Evolutionary conservation across 2,888 invertebrate genomes (phyloP).

Genomic region (Mechanitis mazaeus): DNA sequence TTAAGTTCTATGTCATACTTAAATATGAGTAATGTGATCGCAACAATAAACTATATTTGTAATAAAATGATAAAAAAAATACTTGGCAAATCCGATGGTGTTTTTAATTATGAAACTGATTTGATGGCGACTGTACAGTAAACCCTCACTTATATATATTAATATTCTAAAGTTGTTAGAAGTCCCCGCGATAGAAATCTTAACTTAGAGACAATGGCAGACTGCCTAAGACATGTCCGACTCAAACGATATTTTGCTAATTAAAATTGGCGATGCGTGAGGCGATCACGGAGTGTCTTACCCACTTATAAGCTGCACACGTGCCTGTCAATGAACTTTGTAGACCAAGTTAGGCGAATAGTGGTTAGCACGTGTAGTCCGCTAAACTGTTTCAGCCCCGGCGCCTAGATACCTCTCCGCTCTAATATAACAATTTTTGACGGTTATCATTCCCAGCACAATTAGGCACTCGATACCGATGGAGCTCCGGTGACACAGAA

Average conservation of each 20-base stretch:
- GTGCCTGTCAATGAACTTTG: conserved; percentile 75
- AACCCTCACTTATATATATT: conserved; percentile 34
- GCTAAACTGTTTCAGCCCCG: conserved; percentile 15
- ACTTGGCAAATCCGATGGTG: not conserved
- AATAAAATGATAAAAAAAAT: too few relatives aligned
- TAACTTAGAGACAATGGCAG: conserved; percentile 52
- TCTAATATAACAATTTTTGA: not conserved
- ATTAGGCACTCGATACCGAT: conserved; percentile 8
- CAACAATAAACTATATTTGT: too few relatives aligned
- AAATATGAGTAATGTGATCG: not conserved
- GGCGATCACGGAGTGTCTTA: conserved; percentile 63
- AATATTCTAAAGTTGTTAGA: conserved; percentile 53
- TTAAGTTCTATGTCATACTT: conserved; percentile 25
- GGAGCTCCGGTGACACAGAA: conserved; percentile 8
- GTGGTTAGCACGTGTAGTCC: conserved; percentile 43
- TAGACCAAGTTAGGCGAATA: conserved; percentile 52
- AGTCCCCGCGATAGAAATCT: conserved; percentile 55
- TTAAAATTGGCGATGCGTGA: conserved; percentile 74
- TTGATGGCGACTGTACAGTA: conserved; percentile 12
- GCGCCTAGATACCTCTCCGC: not conserved
- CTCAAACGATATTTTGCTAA: conserved; percentile 67
- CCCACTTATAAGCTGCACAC: conserved; percentile 69
- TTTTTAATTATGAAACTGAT: not conserved
- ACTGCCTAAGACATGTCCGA: conserved; percentile 42
- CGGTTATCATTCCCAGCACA: conserved; percentile 7